Evolutionary conservation across 2,888 invertebrate genomes (phyloP), one percentile per base, ranked within the genome.

Genomic region (Polydesmus complanatus): DNA sequence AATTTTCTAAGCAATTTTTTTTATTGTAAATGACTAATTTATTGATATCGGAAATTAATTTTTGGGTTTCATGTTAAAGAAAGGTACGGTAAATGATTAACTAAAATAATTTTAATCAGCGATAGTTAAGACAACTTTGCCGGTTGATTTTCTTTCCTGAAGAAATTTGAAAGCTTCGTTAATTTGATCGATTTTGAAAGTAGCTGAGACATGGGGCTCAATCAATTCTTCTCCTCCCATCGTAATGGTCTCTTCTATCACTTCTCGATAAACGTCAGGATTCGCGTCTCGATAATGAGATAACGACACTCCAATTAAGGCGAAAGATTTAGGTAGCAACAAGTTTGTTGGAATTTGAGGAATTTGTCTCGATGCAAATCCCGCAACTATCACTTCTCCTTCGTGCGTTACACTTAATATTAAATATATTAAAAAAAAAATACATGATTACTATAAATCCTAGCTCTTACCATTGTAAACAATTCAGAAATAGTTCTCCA

Each of bases 221-320:
- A 85, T 79, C n/a, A 82, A 72, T 23, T 79, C 79, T 65, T 83
- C 80, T 63, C 80, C 79, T 37, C 79, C 79, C 70, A 82, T 77
- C 64, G 81, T 78, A 61, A 84, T 73, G 2, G 82, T 78, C 69
- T 82, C 81, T 51, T 76, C 73, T 22, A 82, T 77, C n/a, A 77
- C 74, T 70, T 78, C 73, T 72, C 78, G 73, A 70, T 83, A 84
- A n/a, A 77, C 71, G 62, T 79, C 75, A 48, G 71, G 73, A 67
- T 79, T 75, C 63, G 78, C 77, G 59, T 73, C 72, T 56, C 78
- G 73, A 60, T 75, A 78, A 62, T 79, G 74, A 52, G 71, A 70
- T 23, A 81, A 72, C 63, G 77, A 78, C 18, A 81, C 75, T 1
- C 79, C 80, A 23, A 77, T 75, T 5, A 80, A 69, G 51, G 75